Evolutionary conservation across 2,797 vertebrate species (phyloP), one percentile per base, ranked within the genome.

Genomic region (Miichthys miiuy): DNA sequence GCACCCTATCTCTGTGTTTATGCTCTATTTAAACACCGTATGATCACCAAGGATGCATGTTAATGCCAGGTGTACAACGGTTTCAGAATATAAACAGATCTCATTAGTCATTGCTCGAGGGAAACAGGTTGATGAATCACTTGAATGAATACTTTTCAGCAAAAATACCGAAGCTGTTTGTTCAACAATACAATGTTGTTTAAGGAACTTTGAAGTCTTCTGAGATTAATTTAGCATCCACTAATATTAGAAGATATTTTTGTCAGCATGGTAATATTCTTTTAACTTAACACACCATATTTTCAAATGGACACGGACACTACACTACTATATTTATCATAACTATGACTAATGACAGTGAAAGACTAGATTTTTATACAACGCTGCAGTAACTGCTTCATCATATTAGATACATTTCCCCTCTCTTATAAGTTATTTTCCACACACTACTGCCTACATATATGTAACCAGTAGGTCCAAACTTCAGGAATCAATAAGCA

Each of bases 21-120:
- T 78, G 61, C 70, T 72, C 75, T 48, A 64, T 69, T 71, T 68
- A 68, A 74, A 57, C 11, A 46, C 58, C 30, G 55, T 38, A 71
- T 61, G 64, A 72, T 76, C 68, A 73, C 44, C 30, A 73, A 23
- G 73, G 68, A 76, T 57, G 57, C 47, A 64, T 72, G 52, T 55
- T 68, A 72, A 67, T 20, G 38, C 62, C 76, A 80, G 74, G 70
- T 81, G 74, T 27, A 38, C 54, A 11, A 3, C 42, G 1, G 42
- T 55, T 68, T 80, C 50, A 61, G 34, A 77, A 68, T 6, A 41
- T 42, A 74, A 55, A 78, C 50, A 46, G 52, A 69, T 69, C 74
- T 80, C 70, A 84, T 80, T 80, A 51, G 64, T 61, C 34, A 25
- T 63, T 68, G 58, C 74, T 78, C 79, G 8, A 58, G 71, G 75